Evolutionary conservation across 2,888 invertebrate genomes (phyloP).

Genomic region (Lasius platythorax): DNA sequence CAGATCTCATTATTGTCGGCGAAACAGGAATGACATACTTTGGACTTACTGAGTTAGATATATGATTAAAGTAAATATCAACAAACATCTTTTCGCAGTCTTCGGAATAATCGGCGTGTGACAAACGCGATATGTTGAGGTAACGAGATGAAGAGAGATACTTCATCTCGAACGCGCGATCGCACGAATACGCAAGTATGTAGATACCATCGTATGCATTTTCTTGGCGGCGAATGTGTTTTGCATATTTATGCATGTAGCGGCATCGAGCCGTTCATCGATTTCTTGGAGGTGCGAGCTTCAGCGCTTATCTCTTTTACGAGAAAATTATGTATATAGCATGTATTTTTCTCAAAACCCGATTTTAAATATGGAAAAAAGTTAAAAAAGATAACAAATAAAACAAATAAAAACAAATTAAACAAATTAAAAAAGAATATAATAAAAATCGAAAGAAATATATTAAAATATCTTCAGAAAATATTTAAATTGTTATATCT

Average conservation of each 20-base stretch:
- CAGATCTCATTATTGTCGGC: neutral
- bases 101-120: neutral
- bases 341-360: neutral
- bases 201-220: conserved; percentile 44
- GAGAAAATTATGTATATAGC: neutral
- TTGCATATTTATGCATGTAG: conserved; percentile 48
- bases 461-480: neutral
- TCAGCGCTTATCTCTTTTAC: conserved; percentile 5
- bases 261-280: conserved; percentile 17
- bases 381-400: neutral
- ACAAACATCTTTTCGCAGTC: neutral
- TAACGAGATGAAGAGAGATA: conserved; percentile 11
- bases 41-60: neutral
- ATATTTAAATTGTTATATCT: neutral
- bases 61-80: neutral
- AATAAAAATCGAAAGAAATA: neutral
- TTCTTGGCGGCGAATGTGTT: conserved; percentile 33
- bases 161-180: neutral
- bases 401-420: neutral
- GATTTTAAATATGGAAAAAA: neutral
- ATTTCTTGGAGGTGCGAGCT: conserved; percentile 46
- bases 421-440: neutral
- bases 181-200: conserved; percentile 47
- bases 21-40: neutral
- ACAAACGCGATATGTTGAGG: neutral